Evolutionary conservation across 2,113 vertebrate species (phyloP).

Genomic region (Microcebus tavaratra): DNA sequence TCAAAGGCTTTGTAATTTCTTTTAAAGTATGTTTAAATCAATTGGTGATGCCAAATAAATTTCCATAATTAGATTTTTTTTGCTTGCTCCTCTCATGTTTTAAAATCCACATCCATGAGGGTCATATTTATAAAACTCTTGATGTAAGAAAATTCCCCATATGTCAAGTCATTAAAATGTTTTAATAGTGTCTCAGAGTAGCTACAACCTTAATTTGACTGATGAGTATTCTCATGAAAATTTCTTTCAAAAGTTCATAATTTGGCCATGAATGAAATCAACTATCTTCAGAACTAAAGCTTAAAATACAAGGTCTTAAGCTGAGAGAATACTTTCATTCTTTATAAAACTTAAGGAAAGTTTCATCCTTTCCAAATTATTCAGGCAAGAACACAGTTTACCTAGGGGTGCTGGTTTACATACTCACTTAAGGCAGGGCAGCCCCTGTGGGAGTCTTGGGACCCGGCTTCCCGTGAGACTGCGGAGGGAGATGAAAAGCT

Average conservation of each 20-base stretch:
- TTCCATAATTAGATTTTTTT: slow-evolving; percentile 17
- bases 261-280: slow-evolving; percentile 78
- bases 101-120: neutral
- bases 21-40: slow-evolving; percentile 25
- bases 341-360: slow-evolving; percentile 66
- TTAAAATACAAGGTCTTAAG: slow-evolving; percentile 63
- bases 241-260: slow-evolving; percentile 69
- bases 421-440: neutral
- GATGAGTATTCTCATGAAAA: slow-evolving; percentile 75
- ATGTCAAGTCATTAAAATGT: slow-evolving; percentile 44
- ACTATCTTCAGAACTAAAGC: slow-evolving; percentile 48
- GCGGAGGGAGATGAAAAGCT: neutral
- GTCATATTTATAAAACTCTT: slow-evolving; percentile 9
- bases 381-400: slow-evolving; percentile 46
- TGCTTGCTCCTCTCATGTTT: neutral
- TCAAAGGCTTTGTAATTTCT: neutral
- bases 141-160: neutral
- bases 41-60: neutral
- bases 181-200: neutral
- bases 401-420: neutral
- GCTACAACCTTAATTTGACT: slow-evolving; percentile 54
- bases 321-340: slow-evolving; percentile 60
- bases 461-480: neutral
- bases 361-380: slow-evolving; percentile 61
- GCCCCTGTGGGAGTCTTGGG: neutral